Percentiles rank a stretch among this genome's conserved stretches.
Evolutionary conservation across 2,888 invertebrate genomes (phyloP).

Genomic region (Sarcophaga variegata): DNA sequence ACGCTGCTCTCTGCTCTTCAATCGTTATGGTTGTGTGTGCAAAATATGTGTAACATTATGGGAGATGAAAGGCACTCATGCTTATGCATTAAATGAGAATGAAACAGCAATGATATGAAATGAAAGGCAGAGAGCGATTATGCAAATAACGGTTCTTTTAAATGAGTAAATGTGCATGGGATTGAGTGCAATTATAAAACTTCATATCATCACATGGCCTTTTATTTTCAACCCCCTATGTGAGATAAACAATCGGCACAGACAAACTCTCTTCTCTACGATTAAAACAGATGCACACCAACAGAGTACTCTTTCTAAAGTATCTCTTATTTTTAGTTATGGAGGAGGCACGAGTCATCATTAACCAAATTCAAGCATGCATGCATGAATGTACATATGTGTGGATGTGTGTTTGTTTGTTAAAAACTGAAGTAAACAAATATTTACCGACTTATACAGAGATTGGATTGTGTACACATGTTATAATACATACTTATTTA

Average conservation of each 20-base stretch:
- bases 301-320: not conserved
- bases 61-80: not conserved
- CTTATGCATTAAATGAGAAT: no score
- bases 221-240: slow-evolving; percentile 36
- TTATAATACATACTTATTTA: not conserved
- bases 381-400: not conserved
- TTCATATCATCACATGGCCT: not conserved
- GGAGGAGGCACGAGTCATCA: slow-evolving; percentile 32
- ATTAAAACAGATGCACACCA: slow-evolving; percentile 6
- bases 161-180: not conserved
- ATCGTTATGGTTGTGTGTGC: not conserved
- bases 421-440: not conserved
- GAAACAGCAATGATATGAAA: not conserved
- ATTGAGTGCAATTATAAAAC: not conserved
- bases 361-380: not conserved
- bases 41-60: slow-evolving; percentile 20
- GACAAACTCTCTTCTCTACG: not conserved
- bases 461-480: not conserved
- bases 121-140: not conserved
- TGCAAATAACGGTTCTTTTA: not conserved
- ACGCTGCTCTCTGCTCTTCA: not conserved
- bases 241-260: not conserved
- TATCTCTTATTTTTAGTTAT: not conserved
- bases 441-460: not conserved
- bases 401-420: not conserved